Evolutionary conservation across 1,140 invertebrate genomes (phyloP).

Genomic region (Aphis craccivora): DNA sequence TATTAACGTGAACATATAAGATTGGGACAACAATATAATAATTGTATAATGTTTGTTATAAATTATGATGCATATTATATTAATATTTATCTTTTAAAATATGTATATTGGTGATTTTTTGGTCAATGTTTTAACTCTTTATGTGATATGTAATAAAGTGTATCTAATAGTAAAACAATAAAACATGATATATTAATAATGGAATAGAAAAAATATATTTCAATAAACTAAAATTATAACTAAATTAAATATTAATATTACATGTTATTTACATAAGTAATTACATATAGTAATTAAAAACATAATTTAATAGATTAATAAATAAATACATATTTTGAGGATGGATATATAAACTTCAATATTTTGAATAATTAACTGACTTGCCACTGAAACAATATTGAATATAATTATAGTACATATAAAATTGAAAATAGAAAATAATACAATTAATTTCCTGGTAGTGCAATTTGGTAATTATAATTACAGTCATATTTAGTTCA

Average conservation of each 20-base stretch:
- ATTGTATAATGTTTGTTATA: neutral
- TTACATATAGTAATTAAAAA: neutral
- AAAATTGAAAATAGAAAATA: neutral
- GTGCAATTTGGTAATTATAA: neutral
- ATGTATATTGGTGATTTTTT: no score
- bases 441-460: neutral
- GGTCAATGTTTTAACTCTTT: neutral
- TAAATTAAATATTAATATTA: neutral
- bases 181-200: neutral
- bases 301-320: neutral
- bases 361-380: constrained; percentile 10
- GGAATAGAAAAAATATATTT: neutral
- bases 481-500: neutral
- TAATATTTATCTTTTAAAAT: neutral
- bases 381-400: constrained; percentile 39
- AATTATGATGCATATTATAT: no score
- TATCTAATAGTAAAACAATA: neutral
- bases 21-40: neutral
- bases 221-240: neutral
- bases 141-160: neutral
- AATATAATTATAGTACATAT: neutral
- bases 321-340: neutral
- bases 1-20: neutral
- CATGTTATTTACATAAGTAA: neutral
- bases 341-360: neutral